A percentile compares a stretch with the other conserved stretches of the same genome.
Evolutionary conservation across 2,113 vertebrate genomes (phyloP).

Genomic region (Hypomesus transpacificus): DNA sequence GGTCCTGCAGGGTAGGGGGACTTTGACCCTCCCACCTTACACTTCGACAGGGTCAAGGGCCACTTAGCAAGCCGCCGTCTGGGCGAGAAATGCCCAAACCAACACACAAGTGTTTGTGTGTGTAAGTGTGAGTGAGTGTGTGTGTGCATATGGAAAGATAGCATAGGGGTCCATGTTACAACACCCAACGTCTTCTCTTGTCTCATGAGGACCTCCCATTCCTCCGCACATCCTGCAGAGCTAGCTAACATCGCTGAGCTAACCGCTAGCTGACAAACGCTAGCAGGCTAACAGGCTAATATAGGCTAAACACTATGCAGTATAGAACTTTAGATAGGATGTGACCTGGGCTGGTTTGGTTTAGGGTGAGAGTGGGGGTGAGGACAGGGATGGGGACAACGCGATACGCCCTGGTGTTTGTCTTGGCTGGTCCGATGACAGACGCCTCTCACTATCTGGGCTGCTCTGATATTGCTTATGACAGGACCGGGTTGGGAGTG

Average conservation of each 20-base stretch:
- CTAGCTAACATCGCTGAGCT: background rate
- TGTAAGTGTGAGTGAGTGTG: background rate
- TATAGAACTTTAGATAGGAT: background rate
- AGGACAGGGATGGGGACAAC: background rate
- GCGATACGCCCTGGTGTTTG: background rate
- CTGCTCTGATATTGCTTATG: background rate
- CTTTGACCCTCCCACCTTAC: conserved; percentile 16
- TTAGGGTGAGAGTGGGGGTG: background rate
- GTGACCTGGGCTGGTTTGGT: background rate
- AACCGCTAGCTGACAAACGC: background rate
- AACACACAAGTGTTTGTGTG: background rate
- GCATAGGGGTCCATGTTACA: conserved; percentile 18
- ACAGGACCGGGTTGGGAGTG: background rate
- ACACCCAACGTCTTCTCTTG: conserved; percentile 45
- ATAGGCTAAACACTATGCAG: background rate
- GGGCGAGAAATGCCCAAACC: conserved; percentile 23
- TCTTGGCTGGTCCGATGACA: background rate
- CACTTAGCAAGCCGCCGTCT: conserved; percentile 18
- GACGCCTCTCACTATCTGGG: background rate
- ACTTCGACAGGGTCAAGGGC: conserved; percentile 36
- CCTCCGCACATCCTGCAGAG: no score
- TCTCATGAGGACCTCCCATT: conserved; percentile 2
- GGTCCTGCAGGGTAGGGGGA: background rate
- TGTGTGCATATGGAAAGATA: conserved; percentile 15
- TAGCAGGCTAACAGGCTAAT: background rate